Evolutionary conservation across 92 coral and sea anemone species (phyloP).

Genomic region (Epizoanthus stellaris): DNA sequence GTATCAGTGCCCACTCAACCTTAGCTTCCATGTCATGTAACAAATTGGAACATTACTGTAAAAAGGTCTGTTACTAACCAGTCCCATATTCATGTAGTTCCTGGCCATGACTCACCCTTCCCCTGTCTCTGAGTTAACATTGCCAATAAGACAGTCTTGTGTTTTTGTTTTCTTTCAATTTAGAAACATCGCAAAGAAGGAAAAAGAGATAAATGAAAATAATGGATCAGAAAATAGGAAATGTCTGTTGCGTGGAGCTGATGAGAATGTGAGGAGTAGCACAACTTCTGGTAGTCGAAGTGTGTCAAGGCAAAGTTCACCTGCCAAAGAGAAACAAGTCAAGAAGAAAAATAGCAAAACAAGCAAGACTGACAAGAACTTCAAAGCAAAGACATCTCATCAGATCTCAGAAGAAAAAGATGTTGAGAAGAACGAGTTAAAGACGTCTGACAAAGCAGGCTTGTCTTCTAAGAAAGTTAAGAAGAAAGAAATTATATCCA

Average conservation of each 20-base stretch:
- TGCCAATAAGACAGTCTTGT: not conserved
- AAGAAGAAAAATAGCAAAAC: not conserved
- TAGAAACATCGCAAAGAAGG: constrained; percentile 30
- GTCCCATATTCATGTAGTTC: not conserved
- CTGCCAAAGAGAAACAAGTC: constrained; percentile 16
- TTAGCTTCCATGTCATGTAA: no score
- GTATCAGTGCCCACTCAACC: no score
- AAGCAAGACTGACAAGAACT: constrained; percentile 4
- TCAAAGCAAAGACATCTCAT: not conserved
- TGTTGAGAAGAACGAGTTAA: not conserved
- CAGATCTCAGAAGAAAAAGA: not conserved
- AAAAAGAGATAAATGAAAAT: constrained; percentile 36
- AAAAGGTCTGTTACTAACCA: no score
- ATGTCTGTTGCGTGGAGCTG: not conserved
- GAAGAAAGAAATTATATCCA: not conserved
- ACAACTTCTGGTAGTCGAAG: constrained; percentile 8
- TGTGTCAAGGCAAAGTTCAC: constrained; percentile 17
- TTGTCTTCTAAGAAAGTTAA: not conserved
- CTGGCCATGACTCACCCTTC: not conserved
- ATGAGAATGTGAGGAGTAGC: constrained; percentile 17
- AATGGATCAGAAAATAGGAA: constrained; percentile 49
- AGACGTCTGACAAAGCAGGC: not conserved
- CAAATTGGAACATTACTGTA: no score
- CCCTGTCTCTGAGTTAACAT: not conserved
- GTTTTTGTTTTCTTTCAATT: not conserved